A percentile compares a stretch with the other conserved stretches of the same genome.
Conservation (phyloP, 2,113 vertebrate genomes). For the Asarcornis scutulata region DNA sequence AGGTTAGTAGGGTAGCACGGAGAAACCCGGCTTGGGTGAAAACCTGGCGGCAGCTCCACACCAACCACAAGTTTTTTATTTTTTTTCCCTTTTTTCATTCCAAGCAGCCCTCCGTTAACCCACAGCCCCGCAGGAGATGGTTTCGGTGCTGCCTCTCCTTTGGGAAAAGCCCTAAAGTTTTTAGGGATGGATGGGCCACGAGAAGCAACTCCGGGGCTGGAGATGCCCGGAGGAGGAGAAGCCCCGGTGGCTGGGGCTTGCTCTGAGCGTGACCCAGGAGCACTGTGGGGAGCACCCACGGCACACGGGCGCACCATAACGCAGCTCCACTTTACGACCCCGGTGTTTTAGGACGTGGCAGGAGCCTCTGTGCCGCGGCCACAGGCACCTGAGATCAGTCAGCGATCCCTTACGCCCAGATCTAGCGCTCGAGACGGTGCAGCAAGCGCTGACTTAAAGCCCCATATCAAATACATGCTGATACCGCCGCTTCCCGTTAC, state of each 20-base stretch:
- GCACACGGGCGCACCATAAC: slow-evolving; percentile 30
- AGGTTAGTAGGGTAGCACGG: neutral
- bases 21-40: neutral
- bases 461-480: slow-evolving; percentile 68
- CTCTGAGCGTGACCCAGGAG: neutral
- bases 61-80: neutral
- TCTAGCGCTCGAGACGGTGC: slow-evolving; percentile 43
- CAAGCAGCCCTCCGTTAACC: neutral
- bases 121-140: neutral
- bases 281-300: neutral
- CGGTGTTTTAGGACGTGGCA: slow-evolving; percentile 20
- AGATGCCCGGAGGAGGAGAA: slow-evolving; percentile 1
- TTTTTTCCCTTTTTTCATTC: neutral
- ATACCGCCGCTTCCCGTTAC: slow-evolving; percentile 69
- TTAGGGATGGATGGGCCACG: slow-evolving; percentile 1
- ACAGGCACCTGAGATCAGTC: slow-evolving; percentile 38
- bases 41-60: neutral
- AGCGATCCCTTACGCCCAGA: slow-evolving; percentile 55
- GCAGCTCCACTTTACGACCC: slow-evolving; percentile 34
- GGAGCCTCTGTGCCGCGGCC: slow-evolving; percentile 19
- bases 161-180: slow-evolving; percentile 30
- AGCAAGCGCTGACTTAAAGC: slow-evolving; percentile 69
- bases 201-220: neutral
- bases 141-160: slow-evolving; percentile 22
- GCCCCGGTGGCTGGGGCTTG: neutral